Base-by-base conservation (phyloP, 2,888 invertebrate genomes). In the Drosophila colorata region DNA sequence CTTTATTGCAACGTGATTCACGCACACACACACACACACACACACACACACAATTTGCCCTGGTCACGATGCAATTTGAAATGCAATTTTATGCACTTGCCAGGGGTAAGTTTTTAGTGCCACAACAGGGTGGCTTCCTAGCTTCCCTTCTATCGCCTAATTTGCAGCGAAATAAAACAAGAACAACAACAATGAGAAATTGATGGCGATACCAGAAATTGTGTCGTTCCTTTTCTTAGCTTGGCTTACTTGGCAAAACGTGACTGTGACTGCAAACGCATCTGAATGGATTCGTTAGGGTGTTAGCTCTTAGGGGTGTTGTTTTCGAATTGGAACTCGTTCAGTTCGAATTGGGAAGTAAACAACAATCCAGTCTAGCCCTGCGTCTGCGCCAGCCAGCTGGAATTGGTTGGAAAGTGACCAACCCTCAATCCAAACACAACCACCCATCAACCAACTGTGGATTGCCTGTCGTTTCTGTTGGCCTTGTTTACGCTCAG, bases 31-130 rank as follows among this genome's bases (percentile, higher is more conserved):
- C 14, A 40, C 33, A 33, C 74, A 77, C 56, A 40, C 65, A 74
- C 46, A 64, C 43, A 40, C 60, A 11, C 58, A 2, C 33, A 40
- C 78, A 84, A 84, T 84, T 83, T 74, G 71, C 60, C 66, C 85
- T 68, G 81, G 83, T 87, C 87, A 83, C 87, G 87, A 82, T 83
- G 87, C 87, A 87, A 69, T 84, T 81, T 70, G 28, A 72, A 83
- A 84, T 83, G 87, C 83, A 87, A 74, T 83, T 83, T 84, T 72
- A 86, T 80, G 84, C 82, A 86, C 73, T 59, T 68, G 43, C 51
- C 41, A 20, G 53, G 72, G 75, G 80, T 77, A 65, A 70, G 72
- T 60, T 86, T 61, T 52, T 43, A 35, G n/a, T 46, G 23, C 9
- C 41, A 23, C 60, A n/a, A 11, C 28, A 13, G 33, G 47, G 69